phyloP scores from a whole-genome alignment of 2,888 invertebrate species.

The Protophormia terraenovae region DNA sequence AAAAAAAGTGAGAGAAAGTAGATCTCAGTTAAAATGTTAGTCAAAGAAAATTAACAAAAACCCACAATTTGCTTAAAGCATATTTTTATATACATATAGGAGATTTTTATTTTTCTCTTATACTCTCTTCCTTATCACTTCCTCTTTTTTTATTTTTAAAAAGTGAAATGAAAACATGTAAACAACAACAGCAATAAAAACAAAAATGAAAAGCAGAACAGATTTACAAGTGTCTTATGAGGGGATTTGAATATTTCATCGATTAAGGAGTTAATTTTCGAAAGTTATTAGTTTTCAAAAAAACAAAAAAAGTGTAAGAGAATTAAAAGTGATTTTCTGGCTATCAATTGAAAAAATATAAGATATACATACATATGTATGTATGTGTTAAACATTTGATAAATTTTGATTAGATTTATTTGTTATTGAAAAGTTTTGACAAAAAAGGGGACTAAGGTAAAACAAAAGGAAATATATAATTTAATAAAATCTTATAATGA shows the following conservation, averaged over 20 bases:
- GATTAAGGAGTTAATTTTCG: slow-evolving; percentile 36
- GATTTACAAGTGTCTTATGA: slow-evolving; percentile 35
- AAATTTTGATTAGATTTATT: too few relatives aligned
- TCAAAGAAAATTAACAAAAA: slow-evolving; percentile 16
- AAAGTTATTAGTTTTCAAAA: slow-evolving; percentile 32
- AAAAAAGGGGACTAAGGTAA: too few relatives aligned
- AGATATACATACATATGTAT: not conserved
- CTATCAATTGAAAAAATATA: not conserved
- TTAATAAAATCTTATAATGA: too few relatives aligned
- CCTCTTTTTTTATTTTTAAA: not conserved
- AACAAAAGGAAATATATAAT: too few relatives aligned
- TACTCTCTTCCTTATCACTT: not conserved
- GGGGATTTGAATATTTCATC: slow-evolving; percentile 37
- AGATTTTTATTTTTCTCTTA: not conserved
- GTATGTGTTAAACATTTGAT: not conserved
- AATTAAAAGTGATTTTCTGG: slow-evolving; percentile 41
- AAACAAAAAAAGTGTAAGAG: not conserved
- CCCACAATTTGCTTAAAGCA: slow-evolving; percentile 23
- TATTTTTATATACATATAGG: slow-evolving; percentile 13
- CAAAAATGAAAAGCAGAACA: not conserved
- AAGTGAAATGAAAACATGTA: slow-evolving; percentile 41
- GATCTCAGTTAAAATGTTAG: slow-evolving; percentile 27
- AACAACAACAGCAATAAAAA: not conserved
- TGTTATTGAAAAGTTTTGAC: too few relatives aligned
- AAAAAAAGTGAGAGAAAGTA: slow-evolving; percentile 40